A percentile compares a stretch with the other conserved stretches of the same genome.
Conservation (phyloP, 64 coral and sea anemone species). For the Hydrozoanthus tunicans region DNA sequence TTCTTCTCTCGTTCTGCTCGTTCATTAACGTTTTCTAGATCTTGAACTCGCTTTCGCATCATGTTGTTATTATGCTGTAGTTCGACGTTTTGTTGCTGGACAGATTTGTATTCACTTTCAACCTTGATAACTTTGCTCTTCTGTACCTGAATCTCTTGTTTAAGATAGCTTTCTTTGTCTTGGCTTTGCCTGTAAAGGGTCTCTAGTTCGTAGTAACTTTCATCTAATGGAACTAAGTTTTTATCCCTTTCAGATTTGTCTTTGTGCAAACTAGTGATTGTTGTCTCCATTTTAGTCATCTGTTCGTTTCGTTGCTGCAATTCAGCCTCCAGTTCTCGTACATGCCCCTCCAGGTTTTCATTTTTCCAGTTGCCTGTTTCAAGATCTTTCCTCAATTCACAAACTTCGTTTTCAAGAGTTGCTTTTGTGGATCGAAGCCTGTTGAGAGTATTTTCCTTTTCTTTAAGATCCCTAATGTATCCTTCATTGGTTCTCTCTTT, state of each 20-base stretch:
- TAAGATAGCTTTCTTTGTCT: slow-evolving; percentile 61
- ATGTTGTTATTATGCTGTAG: slow-evolving; percentile 79
- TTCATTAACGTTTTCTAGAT: slow-evolving; percentile 62
- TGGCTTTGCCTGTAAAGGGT: slow-evolving; percentile 59
- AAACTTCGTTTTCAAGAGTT: slow-evolving; percentile 67
- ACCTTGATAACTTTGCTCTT: slow-evolving; percentile 71
- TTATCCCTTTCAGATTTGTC: slow-evolving; percentile 69
- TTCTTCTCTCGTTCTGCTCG: slow-evolving; percentile 80
- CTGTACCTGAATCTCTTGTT: slow-evolving; percentile 75
- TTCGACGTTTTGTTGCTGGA: slow-evolving; percentile 80
- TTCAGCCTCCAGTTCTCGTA: slow-evolving; percentile 53
- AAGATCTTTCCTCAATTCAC: slow-evolving; percentile 71
- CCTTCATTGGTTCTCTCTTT: slow-evolving; percentile 75
- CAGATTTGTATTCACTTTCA: slow-evolving; percentile 68
- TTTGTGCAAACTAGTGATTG: slow-evolving; percentile 59
- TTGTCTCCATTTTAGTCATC: slow-evolving; percentile 77
- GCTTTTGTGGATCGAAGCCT: slow-evolving; percentile 61
- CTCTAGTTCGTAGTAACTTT: slow-evolving; percentile 63
- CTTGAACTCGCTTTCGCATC: slow-evolving; percentile 73
- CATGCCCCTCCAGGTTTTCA: slow-evolving; percentile 59
- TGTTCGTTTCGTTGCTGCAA: slow-evolving; percentile 55
- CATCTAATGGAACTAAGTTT: slow-evolving; percentile 40
- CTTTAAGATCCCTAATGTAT: slow-evolving; percentile 67
- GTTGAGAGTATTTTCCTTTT: slow-evolving; percentile 71
- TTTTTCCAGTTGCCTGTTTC: slow-evolving; percentile 79